Conservation (phyloP, 2,113 vertebrate species). For the Seriola aureovittata region DNA sequence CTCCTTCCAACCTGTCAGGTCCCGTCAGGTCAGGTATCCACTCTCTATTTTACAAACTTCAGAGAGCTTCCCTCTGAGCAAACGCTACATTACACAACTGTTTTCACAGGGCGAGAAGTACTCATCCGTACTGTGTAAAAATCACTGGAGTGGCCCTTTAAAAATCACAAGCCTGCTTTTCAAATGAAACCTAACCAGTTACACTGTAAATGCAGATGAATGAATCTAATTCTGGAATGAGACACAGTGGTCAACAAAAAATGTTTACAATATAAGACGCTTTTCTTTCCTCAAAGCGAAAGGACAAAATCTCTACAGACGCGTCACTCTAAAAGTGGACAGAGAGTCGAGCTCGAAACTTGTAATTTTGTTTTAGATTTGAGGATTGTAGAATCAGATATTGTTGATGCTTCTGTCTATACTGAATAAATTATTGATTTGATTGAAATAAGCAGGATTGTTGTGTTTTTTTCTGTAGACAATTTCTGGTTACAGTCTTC, state of each 20-base stretch:
- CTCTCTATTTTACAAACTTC: not conserved
- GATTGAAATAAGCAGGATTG: not conserved
- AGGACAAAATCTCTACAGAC: not conserved
- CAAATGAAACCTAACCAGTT: no score
- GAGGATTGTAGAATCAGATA: constrained; percentile 15
- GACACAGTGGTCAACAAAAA: not conserved
- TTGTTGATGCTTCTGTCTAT: constrained; percentile 31
- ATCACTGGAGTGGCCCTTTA: no score
- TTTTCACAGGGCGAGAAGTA: not conserved
- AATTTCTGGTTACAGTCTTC: no score
- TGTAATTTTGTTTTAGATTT: constrained; percentile 13
- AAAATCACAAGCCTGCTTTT: no score
- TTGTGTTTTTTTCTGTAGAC: not conserved
- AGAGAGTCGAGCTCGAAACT: not conserved
- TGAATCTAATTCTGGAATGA: not conserved
- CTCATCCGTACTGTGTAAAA: no score
- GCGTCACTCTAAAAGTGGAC: not conserved
- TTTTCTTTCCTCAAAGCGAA: not conserved
- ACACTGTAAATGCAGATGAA: not conserved
- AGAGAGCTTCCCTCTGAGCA: not conserved
- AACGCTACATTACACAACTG: not conserved
- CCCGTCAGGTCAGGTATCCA: no score
- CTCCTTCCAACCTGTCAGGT: no score
- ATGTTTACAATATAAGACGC: not conserved
- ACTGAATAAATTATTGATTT: constrained; percentile 62